phyloP scores from a whole-genome alignment of 2,888 invertebrate genomes.

The Lasioglossum marginatum region DNA sequence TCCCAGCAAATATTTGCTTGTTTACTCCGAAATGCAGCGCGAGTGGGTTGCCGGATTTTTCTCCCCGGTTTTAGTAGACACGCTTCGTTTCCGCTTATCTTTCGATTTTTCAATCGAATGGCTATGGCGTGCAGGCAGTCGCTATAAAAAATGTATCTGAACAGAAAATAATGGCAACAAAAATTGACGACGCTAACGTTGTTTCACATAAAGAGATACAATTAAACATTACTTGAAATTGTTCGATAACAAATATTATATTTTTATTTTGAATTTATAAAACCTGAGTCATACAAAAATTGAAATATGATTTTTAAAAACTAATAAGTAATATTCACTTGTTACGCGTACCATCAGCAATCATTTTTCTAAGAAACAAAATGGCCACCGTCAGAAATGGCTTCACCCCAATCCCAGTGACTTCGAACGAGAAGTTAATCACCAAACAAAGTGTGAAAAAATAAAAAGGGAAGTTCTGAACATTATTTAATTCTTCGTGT shows the following conservation, averaged over 20 bases:
- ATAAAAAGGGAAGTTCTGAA: neutral
- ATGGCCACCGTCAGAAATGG: neutral
- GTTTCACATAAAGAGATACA: neutral
- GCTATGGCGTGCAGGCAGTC: neutral
- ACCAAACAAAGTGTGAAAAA: neutral
- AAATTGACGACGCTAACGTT: neutral
- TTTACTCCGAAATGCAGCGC: slow-evolving; percentile 28
- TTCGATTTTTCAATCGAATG: neutral
- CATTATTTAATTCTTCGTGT: neutral
- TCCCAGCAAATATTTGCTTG: slow-evolving; percentile 42
- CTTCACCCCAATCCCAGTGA: neutral
- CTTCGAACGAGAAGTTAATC: neutral
- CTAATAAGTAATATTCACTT: neutral
- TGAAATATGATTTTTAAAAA: neutral
- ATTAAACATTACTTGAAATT: neutral
- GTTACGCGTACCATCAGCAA: too few relatives aligned
- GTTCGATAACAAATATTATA: neutral
- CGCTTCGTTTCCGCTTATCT: neutral
- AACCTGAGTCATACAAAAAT: neutral
- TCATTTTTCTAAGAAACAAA: neutral
- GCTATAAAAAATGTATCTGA: neutral
- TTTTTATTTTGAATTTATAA: neutral
- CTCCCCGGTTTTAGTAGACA: neutral
- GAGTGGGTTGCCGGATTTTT: neutral
- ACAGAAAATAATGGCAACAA: neutral